Evolutionary conservation across 2,888 invertebrate species (phyloP).

Genomic region (Dryobota labecula): DNA sequence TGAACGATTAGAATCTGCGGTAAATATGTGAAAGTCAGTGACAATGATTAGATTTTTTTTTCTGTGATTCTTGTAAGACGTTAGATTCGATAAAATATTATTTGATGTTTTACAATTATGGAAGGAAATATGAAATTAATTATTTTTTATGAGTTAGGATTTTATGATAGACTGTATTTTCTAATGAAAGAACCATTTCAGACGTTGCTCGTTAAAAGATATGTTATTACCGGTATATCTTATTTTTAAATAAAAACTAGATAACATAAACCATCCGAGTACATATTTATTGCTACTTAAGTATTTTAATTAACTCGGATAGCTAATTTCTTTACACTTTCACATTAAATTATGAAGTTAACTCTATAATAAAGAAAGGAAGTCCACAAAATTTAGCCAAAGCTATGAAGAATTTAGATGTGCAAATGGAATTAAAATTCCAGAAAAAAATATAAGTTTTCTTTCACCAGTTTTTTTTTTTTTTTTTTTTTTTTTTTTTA

Average conservation of each 20-base stretch:
- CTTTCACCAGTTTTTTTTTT: too few relatives aligned
- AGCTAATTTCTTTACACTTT: conserved; percentile 36
- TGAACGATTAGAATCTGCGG: conserved; percentile 54
- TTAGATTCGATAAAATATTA: conserved; percentile 18
- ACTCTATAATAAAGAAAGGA: conserved; percentile 2
- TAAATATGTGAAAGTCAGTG: conserved; percentile 62
- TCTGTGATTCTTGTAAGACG: conserved; percentile 2
- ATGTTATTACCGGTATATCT: conserved; percentile 22
- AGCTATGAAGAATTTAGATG: neutral
- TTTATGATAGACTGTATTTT: conserved; percentile 6
- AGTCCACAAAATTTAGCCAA: neutral
- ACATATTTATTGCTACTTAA: conserved; percentile 13
- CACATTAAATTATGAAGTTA: conserved; percentile 22
- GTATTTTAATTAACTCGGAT: conserved; percentile 28
- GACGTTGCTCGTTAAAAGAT: conserved; percentile 21
- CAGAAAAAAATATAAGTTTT: neutral
- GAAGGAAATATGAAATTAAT: neutral
- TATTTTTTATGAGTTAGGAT: neutral
- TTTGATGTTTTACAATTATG: neutral
- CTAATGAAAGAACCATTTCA: conserved; percentile 17
- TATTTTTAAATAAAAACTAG: conserved; percentile 24
- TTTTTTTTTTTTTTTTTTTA: too few relatives aligned
- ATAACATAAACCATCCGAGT: conserved; percentile 2
- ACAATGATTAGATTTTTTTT: conserved; percentile 49
- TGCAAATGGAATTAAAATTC: neutral